Evolutionary conservation across 2,888 invertebrate genomes (phyloP).

Genomic region (Ichneumon xanthorius): DNA sequence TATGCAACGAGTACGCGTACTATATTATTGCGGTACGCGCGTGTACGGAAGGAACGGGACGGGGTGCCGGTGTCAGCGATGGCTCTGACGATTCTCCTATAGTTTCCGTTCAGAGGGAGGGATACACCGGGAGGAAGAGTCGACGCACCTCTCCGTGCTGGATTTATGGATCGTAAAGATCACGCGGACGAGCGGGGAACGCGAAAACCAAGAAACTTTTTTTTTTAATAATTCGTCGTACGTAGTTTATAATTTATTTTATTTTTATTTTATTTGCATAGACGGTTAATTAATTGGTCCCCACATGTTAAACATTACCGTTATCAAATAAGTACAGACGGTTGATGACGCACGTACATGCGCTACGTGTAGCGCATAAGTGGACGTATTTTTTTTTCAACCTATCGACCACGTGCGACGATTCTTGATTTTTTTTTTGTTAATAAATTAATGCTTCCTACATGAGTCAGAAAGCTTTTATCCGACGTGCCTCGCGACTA

Average conservation of each 20-base stretch:
- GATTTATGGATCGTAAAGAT: conserved; percentile 50
- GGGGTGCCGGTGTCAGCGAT: not conserved
- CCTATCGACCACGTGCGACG: not conserved
- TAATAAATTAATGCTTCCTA: conserved; percentile 10
- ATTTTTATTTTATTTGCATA: no score
- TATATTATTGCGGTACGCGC: conserved; percentile 11
- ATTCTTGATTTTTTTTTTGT: not conserved
- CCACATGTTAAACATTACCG: no score
- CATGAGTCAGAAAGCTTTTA: conserved; percentile 2
- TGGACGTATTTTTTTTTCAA: not conserved
- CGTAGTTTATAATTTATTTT: no score
- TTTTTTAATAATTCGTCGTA: no score
- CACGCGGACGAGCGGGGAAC: conserved; percentile 23
- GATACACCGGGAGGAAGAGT: conserved; percentile 9
- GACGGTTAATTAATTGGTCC: no score
- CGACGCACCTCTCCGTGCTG: conserved; percentile 14
- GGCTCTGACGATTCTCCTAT: conserved; percentile 26
- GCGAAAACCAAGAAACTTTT: not conserved
- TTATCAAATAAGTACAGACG: no score
- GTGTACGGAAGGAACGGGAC: conserved; percentile 12
- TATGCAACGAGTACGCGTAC: not conserved
- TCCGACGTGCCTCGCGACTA: not conserved
- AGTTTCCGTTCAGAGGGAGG: conserved; percentile 30
- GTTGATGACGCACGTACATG: no score
- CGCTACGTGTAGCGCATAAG: no score